Evolutionary conservation across 2,797 vertebrate genomes (phyloP).

Genomic region (Octomys mimax): DNA sequence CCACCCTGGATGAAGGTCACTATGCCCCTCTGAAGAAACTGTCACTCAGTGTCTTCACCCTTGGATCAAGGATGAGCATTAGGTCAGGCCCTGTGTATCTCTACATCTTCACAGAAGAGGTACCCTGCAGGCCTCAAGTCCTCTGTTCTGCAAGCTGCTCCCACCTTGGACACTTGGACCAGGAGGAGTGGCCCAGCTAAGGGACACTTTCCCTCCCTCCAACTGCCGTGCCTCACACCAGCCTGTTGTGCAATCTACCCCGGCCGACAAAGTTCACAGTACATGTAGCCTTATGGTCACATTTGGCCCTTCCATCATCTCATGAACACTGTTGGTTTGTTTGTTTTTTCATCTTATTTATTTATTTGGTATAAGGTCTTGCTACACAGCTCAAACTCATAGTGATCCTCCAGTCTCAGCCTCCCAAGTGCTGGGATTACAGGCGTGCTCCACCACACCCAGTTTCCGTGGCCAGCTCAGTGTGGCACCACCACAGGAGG

Average conservation of each 20-base stretch:
- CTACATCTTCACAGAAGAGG: not conserved
- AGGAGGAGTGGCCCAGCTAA: not conserved
- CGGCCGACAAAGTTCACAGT: not conserved
- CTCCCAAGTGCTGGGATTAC: too few relatives aligned
- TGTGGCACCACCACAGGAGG: too few relatives aligned
- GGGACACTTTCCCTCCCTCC: too few relatives aligned
- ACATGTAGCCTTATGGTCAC: not conserved
- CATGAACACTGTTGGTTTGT: not conserved
- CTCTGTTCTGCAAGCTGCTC: not conserved
- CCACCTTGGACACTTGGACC: not conserved
- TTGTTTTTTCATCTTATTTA: too few relatives aligned
- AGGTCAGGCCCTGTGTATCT: too few relatives aligned
- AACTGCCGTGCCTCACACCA: rapidly evolving
- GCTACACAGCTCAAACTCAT: too few relatives aligned
- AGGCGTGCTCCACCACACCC: too few relatives aligned
- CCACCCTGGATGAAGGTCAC: not conserved
- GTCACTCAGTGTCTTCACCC: not conserved
- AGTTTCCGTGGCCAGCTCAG: too few relatives aligned
- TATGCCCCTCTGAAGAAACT: not conserved
- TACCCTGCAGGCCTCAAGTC: not conserved
- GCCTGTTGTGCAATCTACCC: not conserved
- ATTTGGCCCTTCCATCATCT: not conserved
- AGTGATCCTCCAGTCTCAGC: too few relatives aligned
- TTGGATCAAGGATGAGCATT: not conserved
- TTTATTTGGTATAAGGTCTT: too few relatives aligned